phyloP scores from a whole-genome alignment of 2,113 vertebrate genomes.

The Gymnarchus niloticus region DNA sequence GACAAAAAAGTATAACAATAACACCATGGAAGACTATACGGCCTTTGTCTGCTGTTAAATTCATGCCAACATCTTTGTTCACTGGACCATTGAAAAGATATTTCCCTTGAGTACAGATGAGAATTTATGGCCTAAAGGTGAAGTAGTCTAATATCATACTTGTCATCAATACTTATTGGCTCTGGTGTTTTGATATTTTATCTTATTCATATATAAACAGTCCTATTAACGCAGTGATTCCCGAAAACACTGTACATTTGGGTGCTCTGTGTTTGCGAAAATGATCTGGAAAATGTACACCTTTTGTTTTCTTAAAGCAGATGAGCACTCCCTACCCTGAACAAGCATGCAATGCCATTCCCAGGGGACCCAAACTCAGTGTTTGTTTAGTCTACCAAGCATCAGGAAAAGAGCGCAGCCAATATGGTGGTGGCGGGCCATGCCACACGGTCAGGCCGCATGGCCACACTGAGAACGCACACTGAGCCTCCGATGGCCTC shows the following conservation, averaged over 20 bases:
- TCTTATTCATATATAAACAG: background rate
- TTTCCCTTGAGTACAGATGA: background rate
- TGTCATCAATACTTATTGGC: background rate
- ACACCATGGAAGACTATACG: background rate
- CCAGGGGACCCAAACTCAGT: conserved; percentile 33
- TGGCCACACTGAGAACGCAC: background rate
- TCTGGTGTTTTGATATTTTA: background rate
- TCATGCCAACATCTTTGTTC: background rate
- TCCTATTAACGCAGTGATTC: background rate
- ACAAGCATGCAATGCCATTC: conserved; percentile 21
- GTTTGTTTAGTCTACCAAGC: conserved; percentile 46
- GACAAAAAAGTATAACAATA: background rate
- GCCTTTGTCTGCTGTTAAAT: background rate
- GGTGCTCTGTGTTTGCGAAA: background rate
- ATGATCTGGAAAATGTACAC: background rate
- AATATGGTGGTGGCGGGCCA: conserved; percentile 14
- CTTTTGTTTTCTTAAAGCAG: conserved; percentile 37
- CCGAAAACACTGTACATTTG: background rate
- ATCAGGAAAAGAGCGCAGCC: conserved; percentile 19
- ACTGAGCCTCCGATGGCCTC: background rate
- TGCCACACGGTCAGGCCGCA: background rate
- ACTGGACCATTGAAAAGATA: background rate
- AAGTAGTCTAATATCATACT: background rate
- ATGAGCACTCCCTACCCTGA: conserved; percentile 34
- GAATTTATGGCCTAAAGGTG: background rate